A percentile compares a stretch with the other conserved stretches of the same genome.
Conservation (phyloP, 2,113 vertebrate species). For the Fulmarus glacialis region DNA sequence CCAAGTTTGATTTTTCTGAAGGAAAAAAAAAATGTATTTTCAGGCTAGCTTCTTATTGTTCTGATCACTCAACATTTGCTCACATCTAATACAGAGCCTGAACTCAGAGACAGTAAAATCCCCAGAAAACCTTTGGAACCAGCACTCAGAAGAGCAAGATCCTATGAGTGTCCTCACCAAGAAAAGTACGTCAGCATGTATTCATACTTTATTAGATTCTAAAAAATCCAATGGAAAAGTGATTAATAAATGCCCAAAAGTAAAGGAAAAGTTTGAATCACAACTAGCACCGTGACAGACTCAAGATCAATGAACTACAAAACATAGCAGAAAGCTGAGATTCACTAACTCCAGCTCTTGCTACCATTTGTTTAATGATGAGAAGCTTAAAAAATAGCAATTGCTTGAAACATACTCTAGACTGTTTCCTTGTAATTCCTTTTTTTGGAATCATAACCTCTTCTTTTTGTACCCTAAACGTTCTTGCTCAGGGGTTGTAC, state of each 20-base stretch:
- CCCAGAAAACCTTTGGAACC: neutral
- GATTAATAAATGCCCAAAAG: neutral
- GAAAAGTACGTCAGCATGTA: neutral
- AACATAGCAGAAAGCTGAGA: neutral
- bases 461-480: neutral
- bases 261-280: neutral
- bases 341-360: neutral
- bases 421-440: neutral
- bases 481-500: neutral
- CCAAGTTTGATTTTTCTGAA: neutral
- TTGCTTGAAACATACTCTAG: neutral
- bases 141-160: neutral
- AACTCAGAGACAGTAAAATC: neutral
- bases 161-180: neutral
- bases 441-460: neutral
- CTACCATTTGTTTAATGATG: neutral
- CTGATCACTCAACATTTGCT: neutral
- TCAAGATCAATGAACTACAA: neutral
- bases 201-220: neutral
- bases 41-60: neutral
- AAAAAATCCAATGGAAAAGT: neutral
- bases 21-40: neutral
- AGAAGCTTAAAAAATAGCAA: neutral
- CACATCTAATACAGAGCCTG: neutral
- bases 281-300: neutral